Conservation (phyloP, 1,140 invertebrate genomes). For the Drosophila watanabei region DNA sequence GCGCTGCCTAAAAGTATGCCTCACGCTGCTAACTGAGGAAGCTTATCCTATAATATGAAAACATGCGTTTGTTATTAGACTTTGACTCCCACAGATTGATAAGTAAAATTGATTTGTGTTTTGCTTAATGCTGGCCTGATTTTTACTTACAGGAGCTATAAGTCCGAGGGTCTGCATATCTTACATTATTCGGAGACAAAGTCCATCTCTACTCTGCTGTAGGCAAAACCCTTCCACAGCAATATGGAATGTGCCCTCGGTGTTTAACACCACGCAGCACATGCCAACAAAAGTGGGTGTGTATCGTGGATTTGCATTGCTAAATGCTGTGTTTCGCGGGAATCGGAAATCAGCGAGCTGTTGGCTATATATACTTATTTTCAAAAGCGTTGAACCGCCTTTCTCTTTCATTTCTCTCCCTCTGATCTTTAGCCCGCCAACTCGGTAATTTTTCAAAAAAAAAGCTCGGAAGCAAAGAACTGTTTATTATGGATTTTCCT, state of each 20-base stretch:
- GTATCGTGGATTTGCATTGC: slow-evolving; percentile 51
- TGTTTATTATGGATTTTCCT: background rate
- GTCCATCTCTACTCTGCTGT: background rate
- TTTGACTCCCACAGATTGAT: background rate
- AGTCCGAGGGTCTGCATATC: background rate
- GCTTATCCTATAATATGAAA: background rate
- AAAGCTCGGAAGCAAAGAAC: background rate
- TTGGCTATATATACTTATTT: slow-evolving; percentile 25
- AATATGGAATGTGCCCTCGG: background rate
- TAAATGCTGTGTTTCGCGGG: slow-evolving; percentile 17
- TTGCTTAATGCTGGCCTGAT: background rate
- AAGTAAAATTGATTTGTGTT: background rate
- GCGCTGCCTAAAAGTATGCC: slow-evolving; percentile 5
- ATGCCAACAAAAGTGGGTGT: slow-evolving; percentile 41
- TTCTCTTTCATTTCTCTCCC: slow-evolving; percentile 33
- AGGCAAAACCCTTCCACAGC: background rate
- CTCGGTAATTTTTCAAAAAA: slow-evolving; percentile 1
- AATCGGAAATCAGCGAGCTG: slow-evolving; percentile 7
- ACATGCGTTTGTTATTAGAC: too few relatives aligned
- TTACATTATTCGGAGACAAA: background rate
- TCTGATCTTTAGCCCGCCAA: slow-evolving; percentile 15
- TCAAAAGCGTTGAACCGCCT: slow-evolving; percentile 48
- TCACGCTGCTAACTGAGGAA: background rate
- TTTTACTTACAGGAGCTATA: background rate
- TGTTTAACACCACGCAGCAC: slow-evolving; percentile 1